Conservation (phyloP, 2,797 vertebrate genomes). For the Oryzias dopingdopingensis region DNA sequence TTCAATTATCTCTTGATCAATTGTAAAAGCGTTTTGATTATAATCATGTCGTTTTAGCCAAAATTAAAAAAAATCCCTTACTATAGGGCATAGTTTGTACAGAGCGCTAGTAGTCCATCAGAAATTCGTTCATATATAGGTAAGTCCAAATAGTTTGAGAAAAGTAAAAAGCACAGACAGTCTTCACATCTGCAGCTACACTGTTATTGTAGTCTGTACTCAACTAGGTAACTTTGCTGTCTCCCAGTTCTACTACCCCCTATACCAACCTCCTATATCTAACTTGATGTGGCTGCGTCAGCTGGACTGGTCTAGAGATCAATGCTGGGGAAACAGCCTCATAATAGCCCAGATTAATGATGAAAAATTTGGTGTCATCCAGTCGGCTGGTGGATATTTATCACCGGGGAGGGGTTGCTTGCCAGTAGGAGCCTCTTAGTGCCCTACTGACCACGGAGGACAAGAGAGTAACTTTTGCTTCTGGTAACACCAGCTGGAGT, state of each 20-base stretch:
- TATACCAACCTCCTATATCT: slow-evolving; percentile 53
- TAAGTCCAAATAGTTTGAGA: not conserved
- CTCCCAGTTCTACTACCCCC: slow-evolving; percentile 74
- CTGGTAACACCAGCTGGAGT: slow-evolving; percentile 60
- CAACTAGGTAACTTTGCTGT: slow-evolving; percentile 58
- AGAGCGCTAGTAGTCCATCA: no score
- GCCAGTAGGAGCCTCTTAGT: slow-evolving; percentile 75
- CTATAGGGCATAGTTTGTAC: no score
- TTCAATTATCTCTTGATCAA: no score
- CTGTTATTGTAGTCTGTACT: slow-evolving; percentile 40
- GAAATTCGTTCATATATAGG: no score
- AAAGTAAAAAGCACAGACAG: slow-evolving; percentile 23
- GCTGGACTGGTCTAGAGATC: slow-evolving; percentile 80
- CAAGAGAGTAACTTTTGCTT: slow-evolving; percentile 57
- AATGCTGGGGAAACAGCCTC: slow-evolving; percentile 88
- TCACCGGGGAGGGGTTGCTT: slow-evolving; percentile 81
- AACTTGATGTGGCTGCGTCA: slow-evolving; percentile 82
- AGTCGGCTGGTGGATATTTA: slow-evolving; percentile 86
- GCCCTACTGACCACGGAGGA: slow-evolving; percentile 69
- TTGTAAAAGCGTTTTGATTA: no score
- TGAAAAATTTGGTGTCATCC: slow-evolving; percentile 96
- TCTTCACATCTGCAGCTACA: slow-evolving; percentile 55
- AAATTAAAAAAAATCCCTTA: no score
- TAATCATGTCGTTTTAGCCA: no score
- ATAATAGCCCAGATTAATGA: slow-evolving; percentile 97